Conservation (phyloP, 2,797 vertebrate genomes). For the Enteromius fasciolatus region DNA sequence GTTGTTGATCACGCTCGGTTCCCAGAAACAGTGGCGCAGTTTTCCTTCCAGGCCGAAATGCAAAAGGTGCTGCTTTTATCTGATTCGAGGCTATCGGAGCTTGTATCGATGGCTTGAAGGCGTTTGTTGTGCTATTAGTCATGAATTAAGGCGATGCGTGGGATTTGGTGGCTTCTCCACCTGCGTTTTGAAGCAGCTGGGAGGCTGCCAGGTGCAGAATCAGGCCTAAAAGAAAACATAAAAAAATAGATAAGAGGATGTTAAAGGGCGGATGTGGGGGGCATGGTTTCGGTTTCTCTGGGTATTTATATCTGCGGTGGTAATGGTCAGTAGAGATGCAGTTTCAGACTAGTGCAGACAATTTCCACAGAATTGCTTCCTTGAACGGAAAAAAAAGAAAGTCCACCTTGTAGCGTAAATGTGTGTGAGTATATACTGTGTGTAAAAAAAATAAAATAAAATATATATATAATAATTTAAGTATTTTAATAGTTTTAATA, state of each 20-base stretch:
- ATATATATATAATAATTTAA: too few relatives aligned
- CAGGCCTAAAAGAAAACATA: not conserved
- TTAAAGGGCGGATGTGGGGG: not conserved
- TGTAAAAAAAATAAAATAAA: too few relatives aligned
- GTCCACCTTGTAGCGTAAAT: not conserved
- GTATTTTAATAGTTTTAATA: too few relatives aligned
- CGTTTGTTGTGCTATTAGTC: too few relatives aligned
- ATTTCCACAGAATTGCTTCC: not conserved
- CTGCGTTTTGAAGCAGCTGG: not conserved
- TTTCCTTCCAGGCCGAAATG: not conserved
- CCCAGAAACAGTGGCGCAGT: not conserved
- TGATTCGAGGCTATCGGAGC: not conserved
- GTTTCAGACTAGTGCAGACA: not conserved
- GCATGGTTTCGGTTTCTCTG: not conserved
- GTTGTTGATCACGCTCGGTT: not conserved
- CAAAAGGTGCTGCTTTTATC: not conserved
- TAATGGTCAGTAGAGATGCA: not conserved
- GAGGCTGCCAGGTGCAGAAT: conserved; percentile 9
- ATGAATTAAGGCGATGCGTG: not conserved
- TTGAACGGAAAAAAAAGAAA: not conserved
- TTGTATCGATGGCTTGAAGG: too few relatives aligned
- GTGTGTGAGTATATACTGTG: too few relatives aligned
- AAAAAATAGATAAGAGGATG: not conserved
- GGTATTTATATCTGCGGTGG: conserved; percentile 14
- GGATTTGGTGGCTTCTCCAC: not conserved